Evolutionary conservation across 2,797 vertebrate genomes (phyloP), one percentile per base, ranked within the genome.

Genomic region (Acanthurus tractus): DNA sequence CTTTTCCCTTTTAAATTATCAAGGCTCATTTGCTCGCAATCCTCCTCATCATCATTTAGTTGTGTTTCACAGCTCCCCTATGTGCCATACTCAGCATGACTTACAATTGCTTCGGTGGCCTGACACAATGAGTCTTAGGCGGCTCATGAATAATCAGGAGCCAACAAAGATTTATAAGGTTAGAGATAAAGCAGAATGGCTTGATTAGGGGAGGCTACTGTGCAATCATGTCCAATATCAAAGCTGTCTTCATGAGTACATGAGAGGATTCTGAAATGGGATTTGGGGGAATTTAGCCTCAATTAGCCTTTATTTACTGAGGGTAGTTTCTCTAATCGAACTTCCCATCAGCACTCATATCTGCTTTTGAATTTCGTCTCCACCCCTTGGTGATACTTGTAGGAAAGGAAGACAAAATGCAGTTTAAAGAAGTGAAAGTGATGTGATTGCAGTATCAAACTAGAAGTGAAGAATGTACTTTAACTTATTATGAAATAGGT

Each of bases 61-160:
- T 82, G 63, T 74, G 82, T 85, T 87, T 86, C 72, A 86, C 74
- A 10, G 76, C 76, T 86, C 89, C 86, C 86, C 63, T 11, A 71
- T 85, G 89, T 82, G 85, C 72, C 6, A 2, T 54, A 64, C 83
- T 74, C 83, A 69, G 79, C 81, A 58, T 58, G 80, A 78, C 71
- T 84, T 77, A 82, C 79, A 80, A 80, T 78, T 67, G 70, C 83
- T 79, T 70, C 22, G n/a, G 84, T 69, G 78, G 66, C 23, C 76
- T 38, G 78, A 75, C 76, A 77, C 79, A 63, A 74, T 63, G 83
- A 76, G 56, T 72, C 54, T 76, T 81, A 70, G 76, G 66, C 42
- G 4, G 74, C 67, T 78, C 66, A 71, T 77, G 82, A 80, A 86
- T 89, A 90, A 87, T 84, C 84, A 84, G 77, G 46, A 75, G 71